Conservation (phyloP, 1,140 invertebrate genomes). For the Arion vulgaris region DNA sequence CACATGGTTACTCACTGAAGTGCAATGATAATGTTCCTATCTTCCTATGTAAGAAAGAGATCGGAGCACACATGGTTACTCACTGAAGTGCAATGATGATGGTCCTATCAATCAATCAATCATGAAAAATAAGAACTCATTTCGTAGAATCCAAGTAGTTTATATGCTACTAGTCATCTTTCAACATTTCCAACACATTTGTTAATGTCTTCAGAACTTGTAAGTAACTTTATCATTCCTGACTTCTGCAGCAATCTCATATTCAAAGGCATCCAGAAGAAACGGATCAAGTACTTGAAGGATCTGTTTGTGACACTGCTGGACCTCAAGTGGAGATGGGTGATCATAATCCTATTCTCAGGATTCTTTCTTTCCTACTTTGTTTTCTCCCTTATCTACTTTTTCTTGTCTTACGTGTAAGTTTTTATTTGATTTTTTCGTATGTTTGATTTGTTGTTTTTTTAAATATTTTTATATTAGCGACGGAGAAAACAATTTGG, state of each 20-base stretch:
- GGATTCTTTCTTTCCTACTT: slow-evolving; percentile 94
- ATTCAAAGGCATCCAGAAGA: slow-evolving; percentile 38
- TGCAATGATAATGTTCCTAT: no score
- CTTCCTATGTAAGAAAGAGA: no score
- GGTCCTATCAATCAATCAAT: no score
- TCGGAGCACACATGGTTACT: no score
- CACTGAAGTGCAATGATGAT: no score
- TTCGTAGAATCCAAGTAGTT: no score
- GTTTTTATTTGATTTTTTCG: slow-evolving; percentile 75
- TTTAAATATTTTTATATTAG: not conserved
- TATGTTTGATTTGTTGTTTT: not conserved
- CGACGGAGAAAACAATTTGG: no score
- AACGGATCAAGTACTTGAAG: slow-evolving; percentile 70
- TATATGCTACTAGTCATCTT: no score
- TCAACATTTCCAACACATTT: no score
- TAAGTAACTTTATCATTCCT: not conserved
- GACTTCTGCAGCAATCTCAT: slow-evolving; percentile 18
- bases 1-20: no score
- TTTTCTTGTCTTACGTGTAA: slow-evolving; percentile 81
- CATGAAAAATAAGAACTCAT: no score
- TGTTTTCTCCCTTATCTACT: slow-evolving; percentile 92
- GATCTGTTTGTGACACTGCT: slow-evolving; percentile 63
- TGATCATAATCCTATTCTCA: slow-evolving; percentile 89
- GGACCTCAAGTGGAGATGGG: slow-evolving; percentile 92
- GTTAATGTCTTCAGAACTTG: not conserved